Conservation (phyloP, 1,140 invertebrate genomes). For the Drosophila azteca region DNA sequence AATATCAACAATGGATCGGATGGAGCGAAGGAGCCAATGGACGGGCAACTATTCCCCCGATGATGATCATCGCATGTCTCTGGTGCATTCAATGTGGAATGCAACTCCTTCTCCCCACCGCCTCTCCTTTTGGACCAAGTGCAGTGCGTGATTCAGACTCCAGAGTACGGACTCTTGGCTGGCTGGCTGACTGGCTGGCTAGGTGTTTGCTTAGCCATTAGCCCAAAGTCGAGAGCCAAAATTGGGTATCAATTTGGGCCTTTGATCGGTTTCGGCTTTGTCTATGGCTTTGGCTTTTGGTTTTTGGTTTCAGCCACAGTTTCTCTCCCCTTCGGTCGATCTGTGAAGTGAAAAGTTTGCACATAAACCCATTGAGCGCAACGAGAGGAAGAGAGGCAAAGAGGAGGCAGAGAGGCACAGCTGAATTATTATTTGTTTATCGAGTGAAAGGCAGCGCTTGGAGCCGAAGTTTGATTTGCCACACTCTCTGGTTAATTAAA, state of each 20-base stretch:
- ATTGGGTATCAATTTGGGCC: slow-evolving; percentile 45
- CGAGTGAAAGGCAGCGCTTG: slow-evolving; percentile 68
- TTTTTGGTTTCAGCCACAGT: slow-evolving; percentile 24
- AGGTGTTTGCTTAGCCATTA: slow-evolving; percentile 49
- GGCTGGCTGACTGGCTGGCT: too few relatives aligned
- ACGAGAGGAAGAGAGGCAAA: slow-evolving; percentile 21
- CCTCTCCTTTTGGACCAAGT: slow-evolving; percentile 28
- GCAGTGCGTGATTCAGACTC: slow-evolving; percentile 48
- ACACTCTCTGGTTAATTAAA: slow-evolving; percentile 75
- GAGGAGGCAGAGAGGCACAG: not conserved
- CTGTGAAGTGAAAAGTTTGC: slow-evolving; percentile 47
- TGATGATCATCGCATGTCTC: slow-evolving; percentile 44
- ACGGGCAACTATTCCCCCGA: slow-evolving; percentile 25
- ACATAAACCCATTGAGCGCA: slow-evolving; percentile 57
- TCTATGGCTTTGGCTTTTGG: slow-evolving; percentile 7
- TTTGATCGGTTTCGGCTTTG: slow-evolving; percentile 29
- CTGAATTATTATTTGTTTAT: slow-evolving; percentile 66
- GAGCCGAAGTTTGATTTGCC: slow-evolving; percentile 52
- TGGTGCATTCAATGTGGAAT: slow-evolving; percentile 41
- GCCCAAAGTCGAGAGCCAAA: slow-evolving; percentile 29
- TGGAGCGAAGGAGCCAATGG: slow-evolving; percentile 26
- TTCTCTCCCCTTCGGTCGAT: slow-evolving; percentile 23
- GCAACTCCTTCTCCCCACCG: slow-evolving; percentile 15
- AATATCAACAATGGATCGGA: slow-evolving; percentile 36
- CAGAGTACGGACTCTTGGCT: slow-evolving; percentile 6